Percentiles rank a stretch among this genome's conserved stretches.
Conservation (phyloP, 2,797 vertebrate species). For the Takifugu rubripes region DNA sequence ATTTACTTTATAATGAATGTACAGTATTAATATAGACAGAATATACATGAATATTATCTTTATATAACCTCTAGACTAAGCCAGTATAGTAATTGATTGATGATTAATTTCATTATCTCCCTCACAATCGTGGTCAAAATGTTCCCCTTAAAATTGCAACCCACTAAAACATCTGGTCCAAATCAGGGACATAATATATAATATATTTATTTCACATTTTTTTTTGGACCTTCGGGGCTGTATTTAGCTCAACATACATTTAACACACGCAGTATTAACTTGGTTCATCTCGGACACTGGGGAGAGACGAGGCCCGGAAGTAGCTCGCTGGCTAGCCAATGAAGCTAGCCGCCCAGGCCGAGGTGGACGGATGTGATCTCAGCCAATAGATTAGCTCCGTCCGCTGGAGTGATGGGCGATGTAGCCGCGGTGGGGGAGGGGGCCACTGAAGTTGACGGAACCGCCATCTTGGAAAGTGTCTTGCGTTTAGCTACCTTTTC, state of each 20-base stretch:
- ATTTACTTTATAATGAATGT: no score
- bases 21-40: no score
- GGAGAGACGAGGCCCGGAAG: not conserved
- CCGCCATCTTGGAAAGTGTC: slow-evolving; percentile 83
- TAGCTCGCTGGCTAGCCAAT: slow-evolving; percentile 36
- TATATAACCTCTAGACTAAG: no score
- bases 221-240: accelerated
- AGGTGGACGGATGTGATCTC: slow-evolving; percentile 20
- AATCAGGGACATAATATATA: no score
- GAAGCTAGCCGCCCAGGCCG: not conserved
- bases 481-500: slow-evolving; percentile 71
- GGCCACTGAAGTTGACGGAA: slow-evolving; percentile 75
- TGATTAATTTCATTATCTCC: no score
- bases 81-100: no score
- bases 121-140: no score
- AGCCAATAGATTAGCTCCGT: slow-evolving; percentile 57
- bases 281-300: slow-evolving; percentile 17
- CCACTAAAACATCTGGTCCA: no score
- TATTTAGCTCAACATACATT: not conserved
- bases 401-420: slow-evolving; percentile 58
- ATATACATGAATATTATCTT: no score
- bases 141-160: no score
- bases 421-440: slow-evolving; percentile 68
- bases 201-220: no score
- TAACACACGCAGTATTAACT: slow-evolving; percentile 7